Percentiles rank a stretch among this genome's conserved stretches.
Evolutionary conservation across 2,888 invertebrate genomes (phyloP).

Genomic region (Oxyteleia sp.): DNA sequence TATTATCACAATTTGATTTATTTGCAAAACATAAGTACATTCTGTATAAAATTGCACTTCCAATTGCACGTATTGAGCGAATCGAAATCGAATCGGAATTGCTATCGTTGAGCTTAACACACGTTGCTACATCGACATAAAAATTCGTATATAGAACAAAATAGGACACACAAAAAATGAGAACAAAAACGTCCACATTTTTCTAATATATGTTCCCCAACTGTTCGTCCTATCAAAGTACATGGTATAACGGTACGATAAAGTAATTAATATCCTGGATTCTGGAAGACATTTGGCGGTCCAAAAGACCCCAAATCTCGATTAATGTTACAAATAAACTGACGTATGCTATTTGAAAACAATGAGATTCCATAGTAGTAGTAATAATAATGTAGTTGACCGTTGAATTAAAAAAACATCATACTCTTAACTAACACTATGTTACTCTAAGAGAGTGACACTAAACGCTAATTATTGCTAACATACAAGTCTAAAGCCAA

Average conservation of each 20-base stretch:
- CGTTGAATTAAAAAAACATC: too few species aligned
- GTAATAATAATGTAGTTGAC: too few species aligned
- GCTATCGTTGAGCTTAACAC: constrained; percentile 18
- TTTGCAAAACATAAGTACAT: constrained; percentile 45
- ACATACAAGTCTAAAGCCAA: not conserved
- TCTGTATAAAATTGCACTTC: constrained; percentile 18
- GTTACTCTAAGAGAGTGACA: too few species aligned
- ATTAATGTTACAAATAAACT: constrained; percentile 15
- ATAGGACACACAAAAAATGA: too few species aligned
- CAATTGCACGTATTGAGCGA: constrained; percentile 36
- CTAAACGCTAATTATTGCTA: constrained; percentile 2
- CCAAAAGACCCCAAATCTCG: constrained; percentile 41
- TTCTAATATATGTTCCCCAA: too few species aligned
- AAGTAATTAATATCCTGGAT: constrained; percentile 83
- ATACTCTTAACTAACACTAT: too few species aligned
- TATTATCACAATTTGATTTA: constrained; percentile 38
- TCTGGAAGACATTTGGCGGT: constrained; percentile 82
- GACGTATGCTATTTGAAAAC: not conserved
- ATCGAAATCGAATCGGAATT: constrained; percentile 10
- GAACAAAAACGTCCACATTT: too few species aligned
- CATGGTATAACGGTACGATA: constrained; percentile 19
- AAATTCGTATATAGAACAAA: not conserved
- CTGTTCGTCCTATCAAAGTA: not conserved
- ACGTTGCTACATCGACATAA: constrained; percentile 1
- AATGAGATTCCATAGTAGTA: not conserved